Percentiles rank a stretch among this genome's conserved stretches.
These are phyloP conservation scores for Anticlea derivata DNA, from an alignment of 2,888 invertebrate species.

Conservation along the genomic window DNA sequence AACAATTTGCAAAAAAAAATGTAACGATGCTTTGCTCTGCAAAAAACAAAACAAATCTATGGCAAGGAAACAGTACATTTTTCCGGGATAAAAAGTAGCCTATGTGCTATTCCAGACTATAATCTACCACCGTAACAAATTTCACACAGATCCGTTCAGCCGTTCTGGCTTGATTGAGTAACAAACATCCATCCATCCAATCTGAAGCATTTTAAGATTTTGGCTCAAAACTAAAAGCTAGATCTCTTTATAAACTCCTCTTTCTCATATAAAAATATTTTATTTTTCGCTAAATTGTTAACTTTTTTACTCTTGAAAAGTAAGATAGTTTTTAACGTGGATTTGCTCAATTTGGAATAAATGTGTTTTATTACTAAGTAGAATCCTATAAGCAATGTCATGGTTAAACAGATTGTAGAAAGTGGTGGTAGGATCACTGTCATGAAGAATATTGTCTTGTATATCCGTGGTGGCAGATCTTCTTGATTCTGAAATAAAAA, in stretches of 20 bases:
- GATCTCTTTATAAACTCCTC: conserved; percentile 58
- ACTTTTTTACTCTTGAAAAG: conserved; percentile 61
- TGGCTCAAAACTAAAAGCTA: no score
- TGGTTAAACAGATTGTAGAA: conserved; percentile 56
- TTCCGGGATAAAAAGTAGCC: no score
- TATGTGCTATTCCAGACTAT: no score
- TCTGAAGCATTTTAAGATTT: no score
- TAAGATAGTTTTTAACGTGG: conserved; percentile 54
- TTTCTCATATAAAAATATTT: conserved; percentile 62
- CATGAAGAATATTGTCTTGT: conserved; percentile 73
- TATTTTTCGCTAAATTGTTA: conserved; percentile 57
- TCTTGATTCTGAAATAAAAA: conserved; percentile 85
- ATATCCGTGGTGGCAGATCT: conserved; percentile 79
- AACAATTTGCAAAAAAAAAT: no score
- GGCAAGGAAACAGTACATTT: no score
- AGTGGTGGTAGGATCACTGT: conserved; percentile 78
- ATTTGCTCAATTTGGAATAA: conserved; percentile 48
- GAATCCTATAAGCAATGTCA: conserved; percentile 53
- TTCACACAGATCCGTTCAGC: no score
- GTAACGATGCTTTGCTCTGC: no score
- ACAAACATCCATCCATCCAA: no score
- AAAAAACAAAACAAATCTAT: no score
- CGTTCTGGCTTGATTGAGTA: no score
- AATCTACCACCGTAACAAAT: no score
- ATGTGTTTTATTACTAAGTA: conserved; percentile 61